Conservation (phyloP, 2,113 vertebrate species). For the Megaleporinus macrocephalus region DNA sequence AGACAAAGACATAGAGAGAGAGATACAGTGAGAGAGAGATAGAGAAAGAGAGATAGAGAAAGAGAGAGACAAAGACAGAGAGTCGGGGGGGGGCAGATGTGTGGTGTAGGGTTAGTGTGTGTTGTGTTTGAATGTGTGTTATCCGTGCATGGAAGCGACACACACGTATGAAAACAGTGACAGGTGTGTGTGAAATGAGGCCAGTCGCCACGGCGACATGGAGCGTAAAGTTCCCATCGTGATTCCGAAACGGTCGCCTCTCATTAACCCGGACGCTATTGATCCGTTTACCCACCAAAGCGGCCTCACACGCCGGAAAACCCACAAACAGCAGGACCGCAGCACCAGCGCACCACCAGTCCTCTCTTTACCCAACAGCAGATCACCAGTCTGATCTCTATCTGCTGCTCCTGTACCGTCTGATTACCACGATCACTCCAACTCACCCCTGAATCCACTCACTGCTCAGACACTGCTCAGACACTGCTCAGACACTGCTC, state of each 20-base stretch:
- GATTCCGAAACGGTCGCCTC: constrained; percentile 50
- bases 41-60: background rate
- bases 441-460: too few species aligned
- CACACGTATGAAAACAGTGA: constrained; percentile 45
- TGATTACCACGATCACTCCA: too few species aligned
- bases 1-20: background rate
- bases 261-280: constrained; percentile 51
- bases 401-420: too few species aligned
- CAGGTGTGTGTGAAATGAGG: constrained; percentile 59
- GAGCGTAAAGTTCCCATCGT: constrained; percentile 40
- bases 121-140: background rate
- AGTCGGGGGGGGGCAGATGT: constrained; percentile 9
- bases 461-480: too few species aligned
- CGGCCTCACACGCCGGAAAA: constrained; percentile 15
- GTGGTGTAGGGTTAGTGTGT: background rate
- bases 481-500: too few species aligned
- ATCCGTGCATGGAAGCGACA: constrained; percentile 4
- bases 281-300: constrained; percentile 37
- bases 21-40: background rate
- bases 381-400: too few species aligned
- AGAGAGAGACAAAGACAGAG: too few species aligned
- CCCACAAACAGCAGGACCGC: background rate
- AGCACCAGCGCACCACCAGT: background rate
- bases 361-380: background rate
- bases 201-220: constrained; percentile 45